Evolutionary conservation across 2,888 invertebrate genomes (phyloP).

Genomic region (Cantharis lateralis): DNA sequence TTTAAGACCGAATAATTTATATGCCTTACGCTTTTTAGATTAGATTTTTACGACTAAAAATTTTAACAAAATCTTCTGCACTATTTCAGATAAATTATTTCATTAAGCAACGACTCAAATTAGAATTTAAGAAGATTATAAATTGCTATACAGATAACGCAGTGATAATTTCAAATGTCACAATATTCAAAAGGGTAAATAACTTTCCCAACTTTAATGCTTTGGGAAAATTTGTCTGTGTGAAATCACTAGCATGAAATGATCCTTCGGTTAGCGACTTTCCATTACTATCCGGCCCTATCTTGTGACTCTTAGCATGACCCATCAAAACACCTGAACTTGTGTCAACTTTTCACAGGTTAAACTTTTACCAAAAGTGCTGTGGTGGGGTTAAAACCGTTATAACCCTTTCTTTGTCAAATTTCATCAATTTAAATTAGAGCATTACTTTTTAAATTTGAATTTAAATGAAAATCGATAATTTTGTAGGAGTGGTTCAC

Average conservation of each 20-base stretch:
- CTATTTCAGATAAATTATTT: background rate
- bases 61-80: background rate
- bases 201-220: slow-evolving; percentile 2
- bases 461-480: background rate
- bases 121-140: background rate
- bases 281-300: slow-evolving; percentile 24
- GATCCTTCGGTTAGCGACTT: slow-evolving; percentile 30
- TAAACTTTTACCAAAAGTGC: background rate
- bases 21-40: slow-evolving; percentile 14
- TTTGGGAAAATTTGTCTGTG: slow-evolving; percentile 28
- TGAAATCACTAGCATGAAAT: slow-evolving; percentile 31
- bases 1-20: slow-evolving; percentile 29
- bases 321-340: slow-evolving; percentile 27
- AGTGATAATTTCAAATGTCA: background rate
- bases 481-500: background rate
- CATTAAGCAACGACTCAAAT: background rate
- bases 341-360: slow-evolving; percentile 23
- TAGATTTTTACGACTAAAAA: slow-evolving; percentile 1
- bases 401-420: background rate
- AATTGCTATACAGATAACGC: background rate
- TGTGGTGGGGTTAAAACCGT: background rate
- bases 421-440: background rate
- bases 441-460: background rate
- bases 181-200: background rate
- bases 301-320: slow-evolving; percentile 21